phyloP scores from a whole-genome alignment of 2,113 vertebrate species.

The Paraplagusia blochii region DNA sequence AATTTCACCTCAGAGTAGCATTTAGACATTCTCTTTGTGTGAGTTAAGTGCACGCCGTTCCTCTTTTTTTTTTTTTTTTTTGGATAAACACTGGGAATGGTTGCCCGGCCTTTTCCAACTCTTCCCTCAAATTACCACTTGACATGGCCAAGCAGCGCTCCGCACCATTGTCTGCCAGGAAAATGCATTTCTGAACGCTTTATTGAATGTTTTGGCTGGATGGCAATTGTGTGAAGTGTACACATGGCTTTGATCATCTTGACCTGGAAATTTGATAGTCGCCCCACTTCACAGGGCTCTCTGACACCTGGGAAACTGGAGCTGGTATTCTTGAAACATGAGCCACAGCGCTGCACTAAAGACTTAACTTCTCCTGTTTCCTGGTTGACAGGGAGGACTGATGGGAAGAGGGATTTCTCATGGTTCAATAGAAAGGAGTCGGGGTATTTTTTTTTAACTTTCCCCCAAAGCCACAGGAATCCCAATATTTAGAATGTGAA shows the following conservation, averaged over 20 bases:
- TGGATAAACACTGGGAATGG: conserved; percentile 66
- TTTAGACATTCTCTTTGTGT: conserved; percentile 63
- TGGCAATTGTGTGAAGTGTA: conserved; percentile 66
- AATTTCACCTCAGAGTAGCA: conserved; percentile 61
- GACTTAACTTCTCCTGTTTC: conserved; percentile 68
- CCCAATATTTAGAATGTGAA: conserved; percentile 44
- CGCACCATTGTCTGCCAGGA: conserved; percentile 60
- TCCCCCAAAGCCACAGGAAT: conserved; percentile 48
- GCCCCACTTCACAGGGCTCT: conserved; percentile 59
- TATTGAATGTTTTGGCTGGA: conserved; percentile 70
- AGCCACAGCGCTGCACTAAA: conserved; percentile 61
- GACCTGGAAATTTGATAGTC: conserved; percentile 68
- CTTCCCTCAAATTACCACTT: conserved; percentile 67
- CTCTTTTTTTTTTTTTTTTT: conserved; percentile 55
- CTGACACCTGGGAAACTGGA: conserved; percentile 71
- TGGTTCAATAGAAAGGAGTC: conserved; percentile 26
- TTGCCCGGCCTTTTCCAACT: conserved; percentile 58
- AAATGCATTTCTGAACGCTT: conserved; percentile 56
- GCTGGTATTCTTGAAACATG: conserved; percentile 55
- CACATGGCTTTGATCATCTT: conserved; percentile 65
- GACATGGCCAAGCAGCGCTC: conserved; percentile 58
- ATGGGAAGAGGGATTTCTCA: conserved; percentile 67
- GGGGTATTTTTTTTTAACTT: conserved; percentile 36
- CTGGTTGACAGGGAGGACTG: conserved; percentile 39
- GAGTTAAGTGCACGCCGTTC: conserved; percentile 63